Evolutionary conservation across 1,140 invertebrate species (phyloP).

Genomic region (Armadillidium nasatum): DNA sequence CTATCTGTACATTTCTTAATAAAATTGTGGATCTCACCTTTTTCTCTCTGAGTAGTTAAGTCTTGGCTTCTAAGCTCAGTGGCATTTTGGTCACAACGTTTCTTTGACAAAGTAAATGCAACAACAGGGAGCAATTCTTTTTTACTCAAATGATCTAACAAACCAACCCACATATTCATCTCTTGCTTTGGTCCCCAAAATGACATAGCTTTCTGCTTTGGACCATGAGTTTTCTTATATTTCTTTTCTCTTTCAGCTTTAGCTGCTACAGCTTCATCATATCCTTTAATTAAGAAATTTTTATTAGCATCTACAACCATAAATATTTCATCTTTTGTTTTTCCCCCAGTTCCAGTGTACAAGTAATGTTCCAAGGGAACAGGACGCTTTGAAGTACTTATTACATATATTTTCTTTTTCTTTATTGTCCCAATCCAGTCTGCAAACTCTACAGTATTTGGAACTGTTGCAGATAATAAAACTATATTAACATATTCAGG

Average conservation of each 20-base stretch:
- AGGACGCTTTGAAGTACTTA: conserved; percentile 86
- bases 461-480: conserved; percentile 95
- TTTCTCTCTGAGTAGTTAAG: conserved; percentile 77
- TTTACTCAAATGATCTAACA: conserved; percentile 72
- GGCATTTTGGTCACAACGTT: conserved; percentile 77
- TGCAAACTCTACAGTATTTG: conserved; percentile 93
- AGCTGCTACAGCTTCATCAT: conserved; percentile 62
- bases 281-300: conserved; percentile 63
- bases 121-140: conserved; percentile 86
- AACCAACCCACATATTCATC: conserved; percentile 76
- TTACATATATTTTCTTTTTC: conserved; percentile 87
- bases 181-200: conserved; percentile 57
- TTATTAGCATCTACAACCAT: conserved; percentile 73
- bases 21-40: conserved; percentile 73
- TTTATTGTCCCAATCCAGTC: conserved; percentile 82
- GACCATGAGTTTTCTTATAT: conserved; percentile 54
- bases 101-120: conserved; percentile 88
- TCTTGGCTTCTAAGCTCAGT: conserved; percentile 64
- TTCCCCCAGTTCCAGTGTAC: conserved; percentile 59
- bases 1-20: conserved; percentile 74
- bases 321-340: conserved; percentile 75
- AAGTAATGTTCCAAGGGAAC: conserved; percentile 72
- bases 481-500: conserved; percentile 92
- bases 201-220: conserved; percentile 49
- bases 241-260: conserved; percentile 61